Conservation (phyloP, 2,888 invertebrate species). For the Sceliomorpha sp. region DNA sequence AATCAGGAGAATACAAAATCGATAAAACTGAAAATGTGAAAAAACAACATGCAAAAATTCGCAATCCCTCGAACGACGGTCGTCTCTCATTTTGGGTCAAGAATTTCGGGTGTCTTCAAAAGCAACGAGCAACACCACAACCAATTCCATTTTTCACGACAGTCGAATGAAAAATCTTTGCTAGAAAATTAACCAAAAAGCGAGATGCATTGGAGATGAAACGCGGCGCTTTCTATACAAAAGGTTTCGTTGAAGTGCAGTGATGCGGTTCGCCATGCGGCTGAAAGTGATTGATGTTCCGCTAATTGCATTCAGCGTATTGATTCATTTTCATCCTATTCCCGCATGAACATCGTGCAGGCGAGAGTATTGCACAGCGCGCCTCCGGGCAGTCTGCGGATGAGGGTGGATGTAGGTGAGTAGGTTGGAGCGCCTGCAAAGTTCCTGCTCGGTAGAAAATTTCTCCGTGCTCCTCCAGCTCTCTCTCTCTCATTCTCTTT, state of each 20-base stretch:
- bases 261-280: constrained; percentile 47
- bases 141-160: too few species aligned
- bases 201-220: constrained; percentile 37
- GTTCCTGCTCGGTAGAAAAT: constrained; percentile 20
- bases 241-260: constrained; percentile 44
- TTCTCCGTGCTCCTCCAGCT: constrained; percentile 24
- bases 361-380: constrained; percentile 22
- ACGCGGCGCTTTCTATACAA: constrained; percentile 31
- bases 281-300: constrained; percentile 58
- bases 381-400: constrained; percentile 39
- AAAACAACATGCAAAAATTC: too few species aligned
- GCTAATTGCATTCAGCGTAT: constrained; percentile 59
- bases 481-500: neutral
- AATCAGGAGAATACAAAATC: too few species aligned
- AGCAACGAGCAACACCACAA: too few species aligned
- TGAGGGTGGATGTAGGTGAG: constrained; percentile 41
- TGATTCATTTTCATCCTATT: constrained; percentile 57
- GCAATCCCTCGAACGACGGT: too few species aligned
- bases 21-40: too few species aligned
- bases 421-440: constrained; percentile 22
- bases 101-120: too few species aligned
- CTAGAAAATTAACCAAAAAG: constrained; percentile 33
- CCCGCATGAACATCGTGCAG: constrained; percentile 35
- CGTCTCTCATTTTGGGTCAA: too few species aligned
- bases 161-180: constrained; percentile 25